Evolutionary conservation across 2,113 vertebrate genomes (phyloP), one percentile per base, ranked within the genome.

Genomic region (Bufo bufo): DNA sequence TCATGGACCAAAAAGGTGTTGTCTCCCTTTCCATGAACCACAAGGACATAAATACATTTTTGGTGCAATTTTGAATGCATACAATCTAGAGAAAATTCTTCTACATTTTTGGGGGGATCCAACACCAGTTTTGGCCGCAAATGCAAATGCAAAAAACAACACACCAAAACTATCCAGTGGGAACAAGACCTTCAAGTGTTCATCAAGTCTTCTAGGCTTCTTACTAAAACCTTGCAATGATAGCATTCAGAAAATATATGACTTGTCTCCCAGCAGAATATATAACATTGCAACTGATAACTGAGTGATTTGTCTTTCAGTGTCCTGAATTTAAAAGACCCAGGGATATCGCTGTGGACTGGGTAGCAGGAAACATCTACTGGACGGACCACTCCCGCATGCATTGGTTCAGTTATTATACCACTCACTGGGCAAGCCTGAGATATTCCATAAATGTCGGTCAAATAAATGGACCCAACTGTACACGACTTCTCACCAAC

Each of bases 321-420:
- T 99, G 98, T 90, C 96, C 98, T 90, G 98, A 99, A 92, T 99
- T 98, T 93, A 97, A 97, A 91, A 96, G 97, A 56, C 98, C 98
- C 1, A 93, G 97, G 89, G 98, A 98, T 85, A 96, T 99, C 91
- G 96, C 98, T 81, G 97, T 98, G 92, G 98, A 99, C 93, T 99
- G 98, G 98, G 95, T 99, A 90, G 96, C 97, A 90, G 97, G 98
- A 84, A 99, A 99, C 91, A 91, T 99, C 93, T 99, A 99, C 86
- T 99, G 98, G 98, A 99, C 98, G 0, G 98, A 99, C 92, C 98
- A 99, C 89, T 99, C 98, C 50, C 95, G 98, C 90, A 99, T 99
- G 98, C 98, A 99, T 84, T 99, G 98, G 98, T 99, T 99, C 93
- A 99, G 97, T 93, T 99, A 99, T 93, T 99, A 99, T 88, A 99